A percentile compares a stretch with the other conserved stretches of the same genome.
Conservation (phyloP, 2,888 invertebrate species). For the Scaptomyza parva region DNA sequence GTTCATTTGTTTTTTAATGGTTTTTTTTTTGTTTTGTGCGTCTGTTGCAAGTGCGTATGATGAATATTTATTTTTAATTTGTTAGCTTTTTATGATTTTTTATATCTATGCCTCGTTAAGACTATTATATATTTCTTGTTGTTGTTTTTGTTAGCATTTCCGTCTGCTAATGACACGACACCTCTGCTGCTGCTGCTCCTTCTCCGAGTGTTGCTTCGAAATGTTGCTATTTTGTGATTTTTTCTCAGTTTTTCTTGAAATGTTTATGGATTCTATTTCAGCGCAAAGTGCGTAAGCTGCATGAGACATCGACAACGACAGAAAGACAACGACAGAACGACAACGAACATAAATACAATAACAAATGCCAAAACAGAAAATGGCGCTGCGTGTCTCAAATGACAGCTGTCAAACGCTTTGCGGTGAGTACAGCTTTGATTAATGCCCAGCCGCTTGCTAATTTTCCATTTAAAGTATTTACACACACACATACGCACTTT, state of each 20-base stretch:
- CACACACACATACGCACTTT: conserved; percentile 26
- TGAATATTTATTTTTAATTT: conserved; percentile 57
- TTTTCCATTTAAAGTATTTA: conserved; percentile 57
- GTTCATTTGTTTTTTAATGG: conserved; percentile 6
- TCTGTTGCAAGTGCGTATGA: conserved; percentile 59
- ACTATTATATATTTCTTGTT: conserved; percentile 31
- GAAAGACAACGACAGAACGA: too few relatives aligned
- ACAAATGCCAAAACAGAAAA: conserved; percentile 36
- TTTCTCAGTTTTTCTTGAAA: conserved; percentile 24
- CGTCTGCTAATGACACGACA: conserved; percentile 63
- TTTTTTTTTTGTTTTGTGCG: background rate
- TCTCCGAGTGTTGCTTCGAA: conserved; percentile 17
- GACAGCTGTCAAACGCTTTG: conserved; percentile 72
- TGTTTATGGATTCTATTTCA: conserved; percentile 56
- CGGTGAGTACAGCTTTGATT: conserved; percentile 56
- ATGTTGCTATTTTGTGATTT: conserved; percentile 33
- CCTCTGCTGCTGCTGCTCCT: conserved; percentile 25
- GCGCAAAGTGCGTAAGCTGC: conserved; percentile 75
- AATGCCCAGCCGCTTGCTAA: conserved; percentile 55
- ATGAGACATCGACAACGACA: conserved; percentile 31
- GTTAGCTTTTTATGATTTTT: conserved; percentile 32
- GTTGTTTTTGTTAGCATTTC: conserved; percentile 51
- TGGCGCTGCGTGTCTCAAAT: conserved; percentile 62
- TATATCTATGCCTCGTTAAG: conserved; percentile 29
- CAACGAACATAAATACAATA: conserved; percentile 10